Evolutionary conservation across 2,888 invertebrate species (phyloP), one percentile per base, ranked within the genome.

Genomic region (Ochropacha duplaris): DNA sequence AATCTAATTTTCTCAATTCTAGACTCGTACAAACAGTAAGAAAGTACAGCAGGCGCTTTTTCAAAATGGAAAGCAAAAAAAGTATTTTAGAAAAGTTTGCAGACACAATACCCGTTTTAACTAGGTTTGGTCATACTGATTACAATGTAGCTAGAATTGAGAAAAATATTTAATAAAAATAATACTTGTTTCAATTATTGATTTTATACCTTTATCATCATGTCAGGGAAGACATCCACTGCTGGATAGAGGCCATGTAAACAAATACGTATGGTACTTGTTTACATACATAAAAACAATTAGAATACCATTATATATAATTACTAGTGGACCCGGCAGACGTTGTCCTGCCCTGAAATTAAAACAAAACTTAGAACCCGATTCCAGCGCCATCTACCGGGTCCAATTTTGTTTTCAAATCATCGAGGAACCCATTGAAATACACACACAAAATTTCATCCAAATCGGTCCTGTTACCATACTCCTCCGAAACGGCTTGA

Each of bases 1-100:
- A 49, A 57, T 57, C 57, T 61, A 62, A 39, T 69, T 81, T 84
- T 88, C 87, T 87, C 85, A 87, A 88, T 87, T 87, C 86, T 89
- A 89, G 89, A 87, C 57, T 88, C 62, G 62, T 60, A 77, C 59
- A 68, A 65, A 60, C 67, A 56, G 58, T 87, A 74, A 78, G 79
- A 81, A 78, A 72, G 55, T 71, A 69, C 69, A 68, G 65, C 61
- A 57, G 57, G 28, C 62, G 59, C 50, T 66, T 79, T 59, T 79
- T 79, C 69, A 68, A 63, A 62, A 55, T 55, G 61, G 63, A 74
- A 79, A 74, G 61, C 62, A 81, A 78, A 83, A 86, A 83, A 79
- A 71, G 82, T 59, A 74, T 87, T 60, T 65, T 89, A 78, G 77
- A 84, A 58, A 76, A 64, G 9, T 80, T 79, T 78, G 87, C 71